Base-by-base conservation (phyloP, 64 coral and sea anemone genomes). In the Montipora efflorescens region DNA sequence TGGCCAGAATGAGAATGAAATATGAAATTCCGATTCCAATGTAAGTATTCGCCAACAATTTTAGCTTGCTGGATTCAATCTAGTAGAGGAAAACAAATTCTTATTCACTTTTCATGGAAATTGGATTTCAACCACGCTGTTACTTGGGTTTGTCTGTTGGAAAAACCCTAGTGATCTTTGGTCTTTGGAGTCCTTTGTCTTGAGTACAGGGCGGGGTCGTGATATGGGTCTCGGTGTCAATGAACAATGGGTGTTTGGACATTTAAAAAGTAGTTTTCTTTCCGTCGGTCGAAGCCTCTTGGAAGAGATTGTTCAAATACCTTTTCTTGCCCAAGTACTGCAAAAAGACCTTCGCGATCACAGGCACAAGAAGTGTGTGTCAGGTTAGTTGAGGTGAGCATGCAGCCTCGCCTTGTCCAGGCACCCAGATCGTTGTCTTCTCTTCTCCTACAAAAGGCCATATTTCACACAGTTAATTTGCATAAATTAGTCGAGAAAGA, bases 291-390 rank as follows among this genome's bases (percentile, higher is more conserved):
- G 52, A 55, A 55, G 3, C 4, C 1, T 55, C 5, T 22, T 14
- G 11, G 62, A 18, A 12, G 62, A 67, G 1, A 0, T 7, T 75
- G 52, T 23, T 95, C 15, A 36, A 7, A 7, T 95, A 99, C 98
- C 89, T 85, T 90, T 74, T 91, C 53, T 52, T 95, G 77, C 5
- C 76, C 89, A 36, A 99, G 53, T 10, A 99, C 92, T 48, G 92
- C 89, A 82, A 96, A 99, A 53, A 96, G 79, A 4, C 98, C 98
- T 23, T 88, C 81, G 55, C 94, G 95, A 19, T 94, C 89, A 84
- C 95, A 99, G 59, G 96, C 89, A 76, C 98, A 99, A 51, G 48
- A 86, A 0, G 98, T 96, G 81, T 99, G 95, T 8, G 98, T 96
- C 13, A 99, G 19, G 47, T 99, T 99, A 1, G 95, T 94, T 58